Evolutionary conservation across 53 echinoderm and acorn worm species (phyloP), one percentile per base, ranked within the genome.

Genomic region (Luidia sarsii): DNA sequence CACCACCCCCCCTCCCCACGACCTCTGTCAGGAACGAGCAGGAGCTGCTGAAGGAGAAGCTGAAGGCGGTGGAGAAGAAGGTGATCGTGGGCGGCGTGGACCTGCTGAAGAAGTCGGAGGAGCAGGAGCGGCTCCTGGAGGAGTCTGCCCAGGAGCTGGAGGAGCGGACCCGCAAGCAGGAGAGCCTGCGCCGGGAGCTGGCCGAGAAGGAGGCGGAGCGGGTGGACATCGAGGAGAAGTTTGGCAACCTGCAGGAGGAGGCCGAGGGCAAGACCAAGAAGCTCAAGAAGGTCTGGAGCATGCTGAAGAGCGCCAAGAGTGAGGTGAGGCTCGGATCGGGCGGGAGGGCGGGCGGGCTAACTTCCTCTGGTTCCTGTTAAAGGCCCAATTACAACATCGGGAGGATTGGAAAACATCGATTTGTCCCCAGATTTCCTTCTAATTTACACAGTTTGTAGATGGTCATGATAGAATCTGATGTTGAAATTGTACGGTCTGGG

Each of bases 251-350:
- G 10, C 95, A 95, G 65, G 95, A 95, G 39, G 95, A 95, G 63
- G 95, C 95, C 28, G 82, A 75, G 4, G 95, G 95, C 29, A 95
- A 95, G 85, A 95, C 92, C 33, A 95, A 95, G 83, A 95, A 95
- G 64, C 83, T 95, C 49, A 95, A 95, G 88, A 95, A 95, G 70
- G 96, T 95, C 61, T 95, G 96, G 96, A 90, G 91, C 18, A 95
- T 95, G 96, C 70, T 95, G 30, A 95, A 93, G 96, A 90, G 90
- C 71, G 96, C 96, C 34, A 95, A 95, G 66, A 93, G 93, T 68
- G 95, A 95, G 92, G 95, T 95, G 57, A 75, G 61, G n/a, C n/a
- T n/a, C n/a, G n/a, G n/a, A n/a, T n/a, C n/a, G n/a, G n/a, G n/a
- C n/a, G n/a, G n/a, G n/a, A n/a, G n/a, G n/a, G n/a, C n/a, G n/a